Conservation (phyloP, 1,140 invertebrate species). For the Drosophila nikananu region DNA sequence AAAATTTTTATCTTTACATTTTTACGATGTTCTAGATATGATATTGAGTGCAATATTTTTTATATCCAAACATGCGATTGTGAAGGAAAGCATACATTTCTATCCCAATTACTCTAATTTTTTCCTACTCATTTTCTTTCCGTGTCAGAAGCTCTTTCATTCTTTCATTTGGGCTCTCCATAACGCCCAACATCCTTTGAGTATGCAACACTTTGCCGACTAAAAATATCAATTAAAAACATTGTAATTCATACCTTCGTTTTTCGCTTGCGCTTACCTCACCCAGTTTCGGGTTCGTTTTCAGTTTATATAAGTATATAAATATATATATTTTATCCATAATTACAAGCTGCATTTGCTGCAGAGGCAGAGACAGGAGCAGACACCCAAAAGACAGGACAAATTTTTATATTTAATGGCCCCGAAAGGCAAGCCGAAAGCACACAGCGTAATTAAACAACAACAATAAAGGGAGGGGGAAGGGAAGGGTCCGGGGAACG, state of each 20-base stretch:
- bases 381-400: constrained; percentile 24
- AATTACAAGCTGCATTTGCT: constrained; percentile 66
- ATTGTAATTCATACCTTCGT: constrained; percentile 42
- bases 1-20: no score
- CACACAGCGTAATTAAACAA: constrained; percentile 72
- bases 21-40: no score
- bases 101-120: neutral
- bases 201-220: constrained; percentile 39
- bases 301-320: constrained; percentile 14
- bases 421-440: constrained; percentile 35
- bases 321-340: constrained; percentile 14
- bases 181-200: constrained; percentile 19
- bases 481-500: neutral
- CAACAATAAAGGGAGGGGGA: constrained; percentile 31
- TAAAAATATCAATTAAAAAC: constrained; percentile 50
- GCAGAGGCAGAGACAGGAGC: constrained; percentile 16
- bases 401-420: constrained; percentile 52
- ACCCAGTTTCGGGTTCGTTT: constrained; percentile 39
- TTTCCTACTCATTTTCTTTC: neutral
- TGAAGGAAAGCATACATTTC: neutral
- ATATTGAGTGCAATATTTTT: neutral
- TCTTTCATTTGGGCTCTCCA: neutral
- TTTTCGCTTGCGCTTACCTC: constrained; percentile 38
- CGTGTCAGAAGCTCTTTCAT: neutral
- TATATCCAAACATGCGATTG: neutral